Evolutionary conservation across 2,888 invertebrate genomes (phyloP), one percentile per base, ranked within the genome.

Genomic region (Scaptomyza flava): DNA sequence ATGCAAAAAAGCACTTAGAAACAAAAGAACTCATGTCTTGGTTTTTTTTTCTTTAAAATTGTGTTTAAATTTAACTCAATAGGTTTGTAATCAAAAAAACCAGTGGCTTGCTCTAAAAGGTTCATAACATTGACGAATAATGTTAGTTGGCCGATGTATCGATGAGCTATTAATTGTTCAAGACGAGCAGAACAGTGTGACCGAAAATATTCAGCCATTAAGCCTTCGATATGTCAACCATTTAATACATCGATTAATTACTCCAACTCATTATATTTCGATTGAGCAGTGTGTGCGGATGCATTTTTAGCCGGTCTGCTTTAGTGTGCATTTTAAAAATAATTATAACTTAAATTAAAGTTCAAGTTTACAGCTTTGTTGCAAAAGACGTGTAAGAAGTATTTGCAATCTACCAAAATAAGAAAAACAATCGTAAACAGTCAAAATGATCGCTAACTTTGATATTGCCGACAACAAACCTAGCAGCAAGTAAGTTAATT

Each of bases 401-500:
- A 38, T 33, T 27, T 8, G 45, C 41, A 17, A 42, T 60, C 27
- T 14, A n/a, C 2, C 34, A 67, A 56, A 53, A 43, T 56, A 65
- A 71, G 30, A 41, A n/a, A 41, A 11, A 46, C 54, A 64, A 53
- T 23, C n/a, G n/a, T n/a, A n/a, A n/a, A n/a, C n/a, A n/a, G n/a
- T n/a, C 69, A 79, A 81, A 68, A 91, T 91, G 89, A 88, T 91
- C 79, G 81, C 85, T 71, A 89, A 90, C 67, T 89, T 89, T 68
- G 88, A 89, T 81, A 90, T 89, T 67, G 77, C 89, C 80, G 93
- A 93, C 79, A 93, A 93, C 68, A 94, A 94, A 89, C 94, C 94
- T 87, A 94, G 94, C 45, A 95, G 95, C 92, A 95, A 93, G 94
- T 94, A 90, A 93, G 94, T 93, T 45, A n/a, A 11, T 50, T 14